Base-by-base conservation (phyloP, 2,113 vertebrate species). In the Paedocypris sp. region DNA sequence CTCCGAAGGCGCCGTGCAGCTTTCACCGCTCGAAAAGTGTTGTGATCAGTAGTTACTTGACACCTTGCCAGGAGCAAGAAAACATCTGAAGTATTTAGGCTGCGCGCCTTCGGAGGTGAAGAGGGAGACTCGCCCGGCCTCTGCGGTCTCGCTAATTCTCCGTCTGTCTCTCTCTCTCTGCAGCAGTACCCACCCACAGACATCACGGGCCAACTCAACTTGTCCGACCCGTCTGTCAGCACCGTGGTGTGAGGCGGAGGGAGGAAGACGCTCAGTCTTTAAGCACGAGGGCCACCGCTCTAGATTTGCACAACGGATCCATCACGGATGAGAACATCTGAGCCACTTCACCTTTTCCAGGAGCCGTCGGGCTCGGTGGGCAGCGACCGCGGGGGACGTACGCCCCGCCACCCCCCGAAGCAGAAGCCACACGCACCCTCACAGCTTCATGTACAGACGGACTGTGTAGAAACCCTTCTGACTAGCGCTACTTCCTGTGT, bases 161-260 rank as follows among this genome's bases (percentile, higher is more conserved):
- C 47, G n/a, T 65, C 26, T 36, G 53, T 74, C 28, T 72, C 73
- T 82, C 82, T 83, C 85, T 68, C 32, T 75, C 74, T 90, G 80
- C 95, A 98, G 95, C 95, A 97, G 78, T 98, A 83, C 76, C 95
- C 95, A 75, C 95, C 95, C 76, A 94, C 95, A 60, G 95, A 97
- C 87, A 95, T 95, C 88, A 89, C 94, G 2, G 95, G 95, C 80
- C 94, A 95, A 81, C 94, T 97, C 83, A 97, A 97, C 89, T 84
- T 98, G 83, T 98, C 95, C 35, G 95, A 98, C 86, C 95, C 95
- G 76, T 98, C 95, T 71, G 95, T 98, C 88, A 98, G 95, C 89
- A 98, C 95, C 42, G 95, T 97, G 90, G 94, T 98, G 82, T 98
- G 77, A 89, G 76, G 39, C 33, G 42, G 57, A 60, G 16, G 52